Base-by-base conservation (phyloP, 1,140 invertebrate genomes). In the Brachionus angularis region DNA sequence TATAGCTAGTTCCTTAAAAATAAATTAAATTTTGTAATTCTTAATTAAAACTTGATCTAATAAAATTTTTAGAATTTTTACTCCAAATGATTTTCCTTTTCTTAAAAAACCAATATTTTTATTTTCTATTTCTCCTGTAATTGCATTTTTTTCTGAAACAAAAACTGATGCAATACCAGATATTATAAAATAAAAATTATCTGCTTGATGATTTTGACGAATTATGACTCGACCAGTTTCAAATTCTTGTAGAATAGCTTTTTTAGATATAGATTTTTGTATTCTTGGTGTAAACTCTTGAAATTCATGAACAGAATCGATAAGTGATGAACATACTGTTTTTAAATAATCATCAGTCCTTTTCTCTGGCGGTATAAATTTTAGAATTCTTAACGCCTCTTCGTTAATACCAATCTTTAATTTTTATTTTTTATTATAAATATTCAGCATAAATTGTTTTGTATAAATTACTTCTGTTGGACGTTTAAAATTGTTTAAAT, bases 121-220 rank as follows among this genome's bases (percentile, higher is more conserved):
- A 50, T 34, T 50, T 23, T 71, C 47, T 14, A 50, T 46, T 21
- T 53, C 67, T 18, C 72, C 72, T 18, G 72, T 46, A 29, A 23
- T 47, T 67, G 25, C 36, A 21, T 67, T 46, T 27, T 67, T 46
- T 12, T 8, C 2, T 2, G 29, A 31, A 12, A 58, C 18, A 58
- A 21, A 58, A 14, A 58, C 53, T 4, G 53, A 58, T 0, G 53
- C 79, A 73, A 76, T 75, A 14, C 80, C 80, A 1, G 79, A 78
- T 0, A 81, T 55, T 34, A 81, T 78, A 70, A 81, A 79, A 73
- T 81, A 81, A 69, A 80, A 81, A 72, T 81, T 81, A 58, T 79
- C 78, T 8, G 80, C 80, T 49, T 74, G 75, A 71, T 81, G 80
- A n/a, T 79, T 79, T 58, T 81, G 78, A 29, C 80, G 74, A 29